These are phyloP conservation scores for Latrodectus elegans DNA, from an alignment of 2,888 invertebrate species.

Conservation along the genomic window DNA sequence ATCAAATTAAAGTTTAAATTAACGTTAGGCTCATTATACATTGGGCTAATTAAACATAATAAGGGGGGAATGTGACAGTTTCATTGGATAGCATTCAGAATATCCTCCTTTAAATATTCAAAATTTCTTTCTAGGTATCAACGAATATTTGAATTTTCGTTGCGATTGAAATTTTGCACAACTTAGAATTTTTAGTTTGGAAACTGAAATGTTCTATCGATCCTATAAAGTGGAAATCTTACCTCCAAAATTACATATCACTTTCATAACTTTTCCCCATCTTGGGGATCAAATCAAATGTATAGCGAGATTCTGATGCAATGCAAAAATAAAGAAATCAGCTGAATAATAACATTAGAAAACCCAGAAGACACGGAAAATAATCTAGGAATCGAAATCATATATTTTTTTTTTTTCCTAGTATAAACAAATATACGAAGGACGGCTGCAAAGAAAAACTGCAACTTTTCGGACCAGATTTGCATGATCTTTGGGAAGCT, in stretches of 20 bases:
- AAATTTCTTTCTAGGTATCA: too few species aligned
- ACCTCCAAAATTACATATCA: background rate
- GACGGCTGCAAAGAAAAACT: background rate
- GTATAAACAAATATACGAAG: background rate
- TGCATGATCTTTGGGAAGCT: slow-evolving; percentile 47
- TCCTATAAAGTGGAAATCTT: background rate
- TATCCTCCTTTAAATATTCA: too few species aligned
- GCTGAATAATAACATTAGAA: background rate
- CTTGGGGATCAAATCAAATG: background rate
- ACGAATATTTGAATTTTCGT: too few species aligned
- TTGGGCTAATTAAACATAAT: too few species aligned
- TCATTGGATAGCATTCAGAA: too few species aligned
- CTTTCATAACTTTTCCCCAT: background rate
- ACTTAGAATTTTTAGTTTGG: too few species aligned
- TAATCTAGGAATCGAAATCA: background rate
- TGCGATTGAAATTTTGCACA: too few species aligned
- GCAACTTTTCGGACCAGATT: slow-evolving; percentile 26
- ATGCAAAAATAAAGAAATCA: background rate
- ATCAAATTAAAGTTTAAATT: too few species aligned
- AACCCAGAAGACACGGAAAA: background rate
- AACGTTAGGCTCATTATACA: too few species aligned
- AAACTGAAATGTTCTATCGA: too few species aligned
- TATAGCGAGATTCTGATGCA: background rate
- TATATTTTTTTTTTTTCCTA: background rate
- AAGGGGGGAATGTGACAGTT: too few species aligned